A percentile compares a stretch with the other conserved stretches of the same genome.
These are phyloP conservation scores for Ypsolopha scabrella DNA, from an alignment of 2,888 invertebrate species.

Conservation along the genomic window DNA sequence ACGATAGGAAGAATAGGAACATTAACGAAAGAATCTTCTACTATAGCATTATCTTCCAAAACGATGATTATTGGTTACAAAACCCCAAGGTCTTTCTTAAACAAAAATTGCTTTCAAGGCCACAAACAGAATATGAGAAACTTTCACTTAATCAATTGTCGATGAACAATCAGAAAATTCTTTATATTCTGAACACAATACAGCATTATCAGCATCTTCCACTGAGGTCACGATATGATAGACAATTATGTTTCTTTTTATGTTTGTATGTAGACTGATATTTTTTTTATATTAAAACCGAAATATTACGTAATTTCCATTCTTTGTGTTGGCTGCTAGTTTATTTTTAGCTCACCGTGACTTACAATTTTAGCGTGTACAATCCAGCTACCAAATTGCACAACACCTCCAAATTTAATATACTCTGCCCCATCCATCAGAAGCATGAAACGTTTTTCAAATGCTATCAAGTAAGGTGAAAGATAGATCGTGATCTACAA, in stretches of 20 bases:
- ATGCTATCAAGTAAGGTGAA: background rate
- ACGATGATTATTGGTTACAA: background rate
- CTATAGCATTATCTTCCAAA: background rate
- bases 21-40: background rate
- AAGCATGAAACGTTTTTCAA: background rate
- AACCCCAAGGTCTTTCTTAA: background rate
- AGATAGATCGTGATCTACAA: background rate
- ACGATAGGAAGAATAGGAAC: background rate
- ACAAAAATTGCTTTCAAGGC: background rate
- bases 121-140: background rate
- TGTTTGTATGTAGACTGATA: background rate
- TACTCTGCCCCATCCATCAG: background rate
- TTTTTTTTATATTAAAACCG: background rate
- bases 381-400: background rate
- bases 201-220: background rate
- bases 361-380: background rate
- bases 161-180: slow-evolving; percentile 1
- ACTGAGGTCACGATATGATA: background rate
- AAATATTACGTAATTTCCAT: background rate
- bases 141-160: slow-evolving; percentile 5
- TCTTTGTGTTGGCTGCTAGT: too few species aligned
- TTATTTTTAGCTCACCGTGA: background rate
- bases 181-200: background rate
- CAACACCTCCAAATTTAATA: background rate
- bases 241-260: background rate